Evolutionary conservation across 2,113 vertebrate species (phyloP), one percentile per base, ranked within the genome.

Genomic region (Pseudorasbora parva): DNA sequence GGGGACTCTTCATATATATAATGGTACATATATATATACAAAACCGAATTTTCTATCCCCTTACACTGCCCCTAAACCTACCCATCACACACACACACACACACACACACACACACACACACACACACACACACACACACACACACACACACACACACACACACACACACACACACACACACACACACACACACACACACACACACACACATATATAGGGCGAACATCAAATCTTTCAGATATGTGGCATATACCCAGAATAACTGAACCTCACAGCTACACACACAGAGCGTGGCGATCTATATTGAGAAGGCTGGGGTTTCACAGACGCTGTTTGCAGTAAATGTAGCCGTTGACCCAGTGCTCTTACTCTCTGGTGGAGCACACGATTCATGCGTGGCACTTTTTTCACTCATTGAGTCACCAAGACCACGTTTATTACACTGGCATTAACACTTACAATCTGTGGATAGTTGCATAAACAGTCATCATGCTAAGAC

Each of bases 251-350:
- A 57, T 8, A 77, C 21, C 11, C 74, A 77, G 33, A 57, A 41
- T 41, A 77, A 15, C 21, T 8, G 49, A 17, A 41, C 6, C 51
- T 37, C 21, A 12, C 0, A 77, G 11, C 19, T 56, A 59, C 74
- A 77, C 51, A 41, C 0, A 23, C 1, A 72, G 45, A 8, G 9
- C 1, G 23, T 12, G 9, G 5, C 3, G 21, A n/a, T 56, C 73
- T 76, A 76, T 56, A 37, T 75, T 33, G 15, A 56, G 73, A 75
- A 75, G 12, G 5, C 69, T 51, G 45, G 5, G 47, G 73, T 76
- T 57, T 57, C 10, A 56, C 19, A 37, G 21, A 12, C 2, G 10
- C 74, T 23, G 41, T 6, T 77, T 1, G 30, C 33, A 23, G 21
- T 0, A 11, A 12, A 12, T 75, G 17, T n/a, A 76, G 43, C 12